Conservation (phyloP, 2,888 invertebrate species). For the Alloscopus bannaensis region DNA sequence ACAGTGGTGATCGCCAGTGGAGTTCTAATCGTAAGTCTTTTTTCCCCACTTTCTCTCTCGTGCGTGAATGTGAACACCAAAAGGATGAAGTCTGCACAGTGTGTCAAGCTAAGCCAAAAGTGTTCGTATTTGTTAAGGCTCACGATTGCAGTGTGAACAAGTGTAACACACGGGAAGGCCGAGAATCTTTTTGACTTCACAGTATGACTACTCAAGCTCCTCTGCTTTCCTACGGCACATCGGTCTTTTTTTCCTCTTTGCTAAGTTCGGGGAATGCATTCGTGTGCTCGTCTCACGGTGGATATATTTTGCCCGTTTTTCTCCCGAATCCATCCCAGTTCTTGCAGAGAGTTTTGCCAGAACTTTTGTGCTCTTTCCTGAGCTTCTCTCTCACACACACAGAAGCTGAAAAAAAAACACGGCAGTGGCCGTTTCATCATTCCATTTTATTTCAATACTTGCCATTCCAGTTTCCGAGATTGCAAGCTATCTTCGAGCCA, state of each 20-base stretch:
- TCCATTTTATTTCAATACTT: conserved; percentile 11
- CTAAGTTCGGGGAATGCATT: not conserved
- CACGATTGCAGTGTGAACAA: not conserved
- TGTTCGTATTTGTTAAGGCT: not conserved
- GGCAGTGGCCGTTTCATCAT: not conserved
- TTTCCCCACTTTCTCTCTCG: too few species aligned
- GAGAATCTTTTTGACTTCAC: not conserved
- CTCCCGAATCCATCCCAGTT: conserved; percentile 42
- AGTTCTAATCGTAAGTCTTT: too few species aligned
- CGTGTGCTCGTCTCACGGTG: not conserved
- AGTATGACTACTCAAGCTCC: too few species aligned
- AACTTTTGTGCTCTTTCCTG: conserved; percentile 32
- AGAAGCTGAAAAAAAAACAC: too few species aligned
- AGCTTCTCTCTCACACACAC: not conserved
- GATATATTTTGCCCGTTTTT: conserved; percentile 46
- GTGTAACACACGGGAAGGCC: not conserved
- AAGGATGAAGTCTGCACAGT: too few species aligned
- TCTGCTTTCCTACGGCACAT: too few species aligned
- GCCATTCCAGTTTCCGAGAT: conserved; percentile 1
- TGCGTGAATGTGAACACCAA: too few species aligned
- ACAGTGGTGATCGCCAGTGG: too few species aligned
- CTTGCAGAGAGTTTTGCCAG: conserved; percentile 32
- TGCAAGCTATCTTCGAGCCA: not conserved
- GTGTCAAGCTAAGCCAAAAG: too few species aligned
- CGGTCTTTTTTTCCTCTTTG: too few species aligned